Evolutionary conservation across 2,113 vertebrate species (phyloP).

Genomic region (Heterotis niloticus): DNA sequence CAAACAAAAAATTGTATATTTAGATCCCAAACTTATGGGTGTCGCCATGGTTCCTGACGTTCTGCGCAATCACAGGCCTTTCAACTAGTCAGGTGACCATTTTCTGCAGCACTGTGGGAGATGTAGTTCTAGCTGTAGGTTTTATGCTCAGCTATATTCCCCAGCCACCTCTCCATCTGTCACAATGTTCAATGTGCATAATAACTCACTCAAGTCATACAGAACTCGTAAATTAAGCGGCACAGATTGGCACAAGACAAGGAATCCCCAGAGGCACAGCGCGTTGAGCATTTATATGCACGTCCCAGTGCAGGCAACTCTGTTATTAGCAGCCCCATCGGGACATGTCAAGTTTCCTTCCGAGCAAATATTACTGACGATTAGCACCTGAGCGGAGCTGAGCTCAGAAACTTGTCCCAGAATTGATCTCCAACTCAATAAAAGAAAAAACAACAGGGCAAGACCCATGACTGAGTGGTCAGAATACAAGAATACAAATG

Average conservation of each 20-base stretch:
- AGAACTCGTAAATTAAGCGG: neutral
- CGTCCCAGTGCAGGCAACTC: neutral
- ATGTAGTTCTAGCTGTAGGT: neutral
- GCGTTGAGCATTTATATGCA: neutral
- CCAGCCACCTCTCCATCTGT: neutral
- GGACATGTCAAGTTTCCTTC: no score
- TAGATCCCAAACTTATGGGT: neutral
- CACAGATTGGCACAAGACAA: neutral
- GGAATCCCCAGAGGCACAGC: neutral
- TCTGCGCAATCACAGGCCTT: neutral
- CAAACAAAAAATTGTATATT: neutral
- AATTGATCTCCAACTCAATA: no score
- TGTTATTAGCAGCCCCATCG: no score
- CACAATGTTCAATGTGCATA: neutral
- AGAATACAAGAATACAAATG: no score
- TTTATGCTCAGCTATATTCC: neutral
- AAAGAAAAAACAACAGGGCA: no score
- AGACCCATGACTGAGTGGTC: no score
- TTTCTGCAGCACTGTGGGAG: neutral
- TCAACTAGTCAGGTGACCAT: neutral
- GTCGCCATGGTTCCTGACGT: neutral
- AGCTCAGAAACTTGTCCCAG: no score
- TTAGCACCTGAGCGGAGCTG: no score
- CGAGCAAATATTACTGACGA: no score
- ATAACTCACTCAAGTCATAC: constrained; percentile 2